Evolutionary conservation across 2,888 invertebrate species (phyloP).

Genomic region (Hirtodrosophila alboralis): DNA sequence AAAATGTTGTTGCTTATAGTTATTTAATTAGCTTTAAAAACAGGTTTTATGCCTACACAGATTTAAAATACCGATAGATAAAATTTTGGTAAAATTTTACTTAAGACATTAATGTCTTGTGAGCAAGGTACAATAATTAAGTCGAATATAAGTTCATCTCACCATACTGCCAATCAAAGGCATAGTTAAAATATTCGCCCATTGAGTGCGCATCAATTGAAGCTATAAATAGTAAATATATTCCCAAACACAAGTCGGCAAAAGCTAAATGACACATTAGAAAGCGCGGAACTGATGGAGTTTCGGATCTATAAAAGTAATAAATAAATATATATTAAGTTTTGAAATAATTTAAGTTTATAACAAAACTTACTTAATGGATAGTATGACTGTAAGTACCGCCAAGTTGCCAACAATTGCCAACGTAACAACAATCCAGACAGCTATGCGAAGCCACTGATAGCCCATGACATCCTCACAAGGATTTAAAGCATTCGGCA

Average conservation of each 20-base stretch:
- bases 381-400: constrained; percentile 90
- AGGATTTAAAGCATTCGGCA: constrained; percentile 92
- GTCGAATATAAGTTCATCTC: constrained; percentile 35
- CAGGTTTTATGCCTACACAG: too few species aligned
- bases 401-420: constrained; percentile 93
- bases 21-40: too few species aligned
- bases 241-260: constrained; percentile 94
- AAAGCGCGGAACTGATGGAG: constrained; percentile 88
- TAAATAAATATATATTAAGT: background rate
- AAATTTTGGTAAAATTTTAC: too few species aligned
- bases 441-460: constrained; percentile 90
- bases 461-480: constrained; percentile 96
- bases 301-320: constrained; percentile 83
- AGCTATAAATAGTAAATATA: constrained; percentile 93
- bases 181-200: constrained; percentile 94
- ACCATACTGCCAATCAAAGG: constrained; percentile 95
- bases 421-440: constrained; percentile 93
- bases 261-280: constrained; percentile 93
- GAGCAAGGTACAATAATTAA: too few species aligned
- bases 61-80: too few species aligned
- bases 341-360: background rate
- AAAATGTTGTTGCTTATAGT: too few species aligned
- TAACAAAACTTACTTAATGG: constrained; percentile 84
- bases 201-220: constrained; percentile 93
- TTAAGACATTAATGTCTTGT: too few species aligned